These are phyloP conservation scores for Lamellibrachia columna DNA, from an alignment of 2,888 invertebrate species.

Conservation along the genomic window DNA sequence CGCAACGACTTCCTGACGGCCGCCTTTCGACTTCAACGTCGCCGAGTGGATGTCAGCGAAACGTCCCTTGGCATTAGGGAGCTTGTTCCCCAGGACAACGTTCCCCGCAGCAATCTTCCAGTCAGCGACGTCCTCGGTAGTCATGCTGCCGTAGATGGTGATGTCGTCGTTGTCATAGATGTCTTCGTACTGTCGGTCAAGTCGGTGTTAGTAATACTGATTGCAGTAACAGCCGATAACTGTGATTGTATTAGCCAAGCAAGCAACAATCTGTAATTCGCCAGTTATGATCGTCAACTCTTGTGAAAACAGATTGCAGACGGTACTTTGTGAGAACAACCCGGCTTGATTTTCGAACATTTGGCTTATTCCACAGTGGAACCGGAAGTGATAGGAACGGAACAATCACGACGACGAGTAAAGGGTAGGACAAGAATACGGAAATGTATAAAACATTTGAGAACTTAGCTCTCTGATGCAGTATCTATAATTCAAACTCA, in stretches of 20 bases:
- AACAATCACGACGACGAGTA: too few relatives aligned
- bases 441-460: too few relatives aligned
- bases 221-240: background rate
- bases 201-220: background rate
- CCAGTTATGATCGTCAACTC: too few relatives aligned
- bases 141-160: background rate
- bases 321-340: too few relatives aligned
- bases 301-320: too few relatives aligned
- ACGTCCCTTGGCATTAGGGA: background rate
- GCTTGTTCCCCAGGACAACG: background rate
- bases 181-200: background rate
- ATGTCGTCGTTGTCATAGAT: background rate
- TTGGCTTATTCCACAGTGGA: too few relatives aligned
- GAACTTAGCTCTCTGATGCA: too few relatives aligned
- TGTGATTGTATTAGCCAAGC: background rate
- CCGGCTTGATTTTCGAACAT: too few relatives aligned
- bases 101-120: background rate
- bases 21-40: background rate
- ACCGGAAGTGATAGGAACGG: too few relatives aligned
- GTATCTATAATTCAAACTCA: too few relatives aligned
- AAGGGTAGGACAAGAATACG: too few relatives aligned
- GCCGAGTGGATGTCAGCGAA: slow-evolving; percentile 6
- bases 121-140: background rate
- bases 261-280: too few relatives aligned
- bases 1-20: background rate